Evolutionary conservation across 2,888 invertebrate genomes (phyloP).

Genomic region (Chaitophorus viminalis): DNA sequence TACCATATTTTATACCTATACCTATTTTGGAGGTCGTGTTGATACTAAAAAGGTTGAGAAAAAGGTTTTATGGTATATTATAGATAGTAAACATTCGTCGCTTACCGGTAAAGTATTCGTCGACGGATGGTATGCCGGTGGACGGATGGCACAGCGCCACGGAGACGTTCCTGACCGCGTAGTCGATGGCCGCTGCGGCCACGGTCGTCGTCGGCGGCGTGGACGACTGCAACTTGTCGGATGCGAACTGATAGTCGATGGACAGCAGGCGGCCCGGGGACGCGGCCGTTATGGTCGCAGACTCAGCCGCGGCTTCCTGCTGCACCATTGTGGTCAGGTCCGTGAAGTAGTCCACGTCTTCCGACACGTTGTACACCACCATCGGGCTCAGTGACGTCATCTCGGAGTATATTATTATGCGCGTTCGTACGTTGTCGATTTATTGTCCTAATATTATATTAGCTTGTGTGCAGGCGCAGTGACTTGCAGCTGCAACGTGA

Average conservation of each 20-base stretch:
- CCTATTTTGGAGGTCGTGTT: no score
- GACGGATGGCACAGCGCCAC: conserved; percentile 40
- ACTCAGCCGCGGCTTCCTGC: neutral
- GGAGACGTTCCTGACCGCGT: conserved; percentile 50
- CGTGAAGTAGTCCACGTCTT: conserved; percentile 1
- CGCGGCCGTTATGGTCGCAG: neutral
- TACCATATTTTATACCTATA: no score
- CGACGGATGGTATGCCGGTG: conserved; percentile 64
- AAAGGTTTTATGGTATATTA: no score
- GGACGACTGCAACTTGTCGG: neutral
- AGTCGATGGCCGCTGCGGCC: conserved; percentile 4
- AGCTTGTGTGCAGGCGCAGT: neutral
- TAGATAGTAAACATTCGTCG: no score
- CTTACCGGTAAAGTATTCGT: conserved; percentile 65
- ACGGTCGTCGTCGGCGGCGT: neutral
- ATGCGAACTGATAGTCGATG: conserved; percentile 14
- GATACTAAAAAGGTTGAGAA: no score
- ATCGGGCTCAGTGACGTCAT: neutral
- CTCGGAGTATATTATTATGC: neutral
- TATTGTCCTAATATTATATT: no score
- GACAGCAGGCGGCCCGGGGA: conserved; percentile 33
- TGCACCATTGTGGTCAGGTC: conserved; percentile 16
- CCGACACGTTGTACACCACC: conserved; percentile 23
- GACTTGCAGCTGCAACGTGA: neutral
- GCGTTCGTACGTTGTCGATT: neutral